A percentile compares a stretch with the other conserved stretches of the same genome.
Evolutionary conservation across 92 coral and sea anemone species (phyloP).

Genomic region (Plumapathes pennacea): DNA sequence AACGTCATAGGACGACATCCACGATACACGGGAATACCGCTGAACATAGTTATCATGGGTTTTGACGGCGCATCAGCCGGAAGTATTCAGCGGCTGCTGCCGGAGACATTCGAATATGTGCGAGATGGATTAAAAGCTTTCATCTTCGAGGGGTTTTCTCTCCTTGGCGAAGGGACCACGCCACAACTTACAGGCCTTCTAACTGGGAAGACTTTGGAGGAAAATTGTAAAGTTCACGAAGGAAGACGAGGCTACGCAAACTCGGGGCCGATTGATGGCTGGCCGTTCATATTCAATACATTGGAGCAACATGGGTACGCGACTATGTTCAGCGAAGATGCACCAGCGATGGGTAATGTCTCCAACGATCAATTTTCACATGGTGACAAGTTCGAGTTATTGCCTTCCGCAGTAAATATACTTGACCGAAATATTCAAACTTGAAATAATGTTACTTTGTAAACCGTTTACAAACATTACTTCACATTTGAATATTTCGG

Average conservation of each 20-base stretch:
- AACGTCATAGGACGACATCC: slow-evolving; percentile 18
- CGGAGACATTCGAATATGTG: slow-evolving; percentile 52
- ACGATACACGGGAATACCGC: slow-evolving; percentile 51
- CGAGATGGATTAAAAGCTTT: slow-evolving; percentile 58
- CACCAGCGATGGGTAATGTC: slow-evolving; percentile 67
- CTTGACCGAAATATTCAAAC: too few relatives aligned
- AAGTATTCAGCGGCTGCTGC: slow-evolving; percentile 56
- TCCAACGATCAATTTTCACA: too few relatives aligned
- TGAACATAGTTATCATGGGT: slow-evolving; percentile 72
- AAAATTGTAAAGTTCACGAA: slow-evolving; percentile 67
- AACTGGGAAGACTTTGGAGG: slow-evolving; percentile 69
- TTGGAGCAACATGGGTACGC: slow-evolving; percentile 74
- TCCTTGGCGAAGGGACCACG: slow-evolving; percentile 73
- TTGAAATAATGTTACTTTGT: too few relatives aligned
- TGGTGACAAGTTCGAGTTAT: too few relatives aligned
- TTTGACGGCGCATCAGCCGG: slow-evolving; percentile 81
- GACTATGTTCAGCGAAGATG: slow-evolving; percentile 90
- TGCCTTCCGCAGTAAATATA: too few relatives aligned
- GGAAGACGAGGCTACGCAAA: slow-evolving; percentile 62
- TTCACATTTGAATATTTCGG: too few relatives aligned
- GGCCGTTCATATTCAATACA: slow-evolving; percentile 87
- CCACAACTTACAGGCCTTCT: slow-evolving; percentile 70
- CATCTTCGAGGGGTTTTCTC: slow-evolving; percentile 74
- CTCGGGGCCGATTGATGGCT: slow-evolving; percentile 61
- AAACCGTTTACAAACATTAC: too few relatives aligned